Conservation (phyloP, 2,888 invertebrate genomes). For the Platynereis dumerilii region DNA sequence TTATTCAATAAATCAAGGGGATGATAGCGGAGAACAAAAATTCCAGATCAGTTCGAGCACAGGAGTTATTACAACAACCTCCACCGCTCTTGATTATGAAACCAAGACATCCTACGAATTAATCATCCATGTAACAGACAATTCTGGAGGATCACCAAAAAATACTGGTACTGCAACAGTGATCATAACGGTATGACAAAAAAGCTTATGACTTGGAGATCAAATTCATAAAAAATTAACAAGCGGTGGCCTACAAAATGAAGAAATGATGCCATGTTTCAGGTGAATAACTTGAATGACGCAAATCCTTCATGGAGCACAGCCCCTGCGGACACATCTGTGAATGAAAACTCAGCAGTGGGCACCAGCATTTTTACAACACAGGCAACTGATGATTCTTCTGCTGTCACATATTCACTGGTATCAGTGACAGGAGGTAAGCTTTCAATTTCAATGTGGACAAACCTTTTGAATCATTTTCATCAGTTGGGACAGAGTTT, state of each 20-base stretch:
- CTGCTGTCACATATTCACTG: slow-evolving; percentile 1
- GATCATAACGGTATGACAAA: background rate
- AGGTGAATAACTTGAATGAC: background rate
- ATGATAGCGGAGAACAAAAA: too few species aligned
- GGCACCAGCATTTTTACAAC: background rate
- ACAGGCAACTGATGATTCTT: background rate
- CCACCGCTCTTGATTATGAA: background rate
- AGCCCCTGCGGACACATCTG: background rate
- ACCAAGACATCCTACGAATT: background rate
- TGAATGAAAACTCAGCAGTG: background rate
- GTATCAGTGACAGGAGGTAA: slow-evolving; percentile 2
- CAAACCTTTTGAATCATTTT: too few species aligned
- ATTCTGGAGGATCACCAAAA: background rate
- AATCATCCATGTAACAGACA: background rate
- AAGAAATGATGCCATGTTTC: background rate
- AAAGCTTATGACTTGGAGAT: too few species aligned
- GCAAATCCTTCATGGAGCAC: background rate
- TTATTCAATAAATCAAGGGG: too few species aligned
- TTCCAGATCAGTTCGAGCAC: too few species aligned
- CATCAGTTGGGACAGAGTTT: too few species aligned
- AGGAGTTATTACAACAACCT: background rate
- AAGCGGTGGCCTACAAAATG: too few species aligned
- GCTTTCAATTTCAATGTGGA: too few species aligned
- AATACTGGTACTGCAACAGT: background rate
- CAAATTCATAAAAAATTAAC: too few species aligned